Base-by-base conservation (phyloP, 2,797 vertebrate species). In the Pseudotriccus pelzelni region DNA sequence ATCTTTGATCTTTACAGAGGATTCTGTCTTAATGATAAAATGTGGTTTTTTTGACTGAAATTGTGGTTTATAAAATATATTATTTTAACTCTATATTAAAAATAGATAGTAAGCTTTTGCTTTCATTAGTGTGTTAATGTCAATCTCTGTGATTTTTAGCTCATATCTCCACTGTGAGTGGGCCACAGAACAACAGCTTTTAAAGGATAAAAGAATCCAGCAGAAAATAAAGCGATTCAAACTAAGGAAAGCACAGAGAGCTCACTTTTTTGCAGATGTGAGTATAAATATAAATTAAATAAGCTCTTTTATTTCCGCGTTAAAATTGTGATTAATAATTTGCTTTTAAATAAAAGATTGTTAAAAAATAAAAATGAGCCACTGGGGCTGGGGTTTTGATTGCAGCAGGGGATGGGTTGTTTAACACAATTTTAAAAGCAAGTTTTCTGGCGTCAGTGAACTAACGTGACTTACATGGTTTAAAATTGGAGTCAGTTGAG, bases 181-280 rank as follows among this genome's bases (percentile, higher is more conserved):
- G 99, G 99, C 99, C 96, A 99, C 99, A 69, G 99, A 99, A 97
- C 98, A 99, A 95, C 99, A 99, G 62, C 98, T 99, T 97, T 98
- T 97, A 97, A 99, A 99, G 97, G 99, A 99, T 98, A 99, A 99
- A 98, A 99, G 99, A 98, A 99, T 99, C 97, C 99, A 99, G 96
- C 99, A 99, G 98, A 99, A 99, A 98, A 99, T 99, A 98, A 99
- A 99, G 97, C 98, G 99, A 93, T 99, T 99, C 98, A 99, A 99
- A 98, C 97, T 99, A 91, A 99, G 99, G 98, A 99, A 99, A 98
- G 99, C 99, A 89, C 99, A 99, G 97, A 99, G 99, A 98, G 99
- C 99, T 76, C 99, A 99, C 98, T 99, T 99, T 98, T 99, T 99
- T 92, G 99, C 99, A 97, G 99, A 99, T 95, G 99, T 99, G 98